Evolutionary conservation across 1,140 invertebrate species (phyloP).

Genomic region (Oryctes rhinoceros): DNA sequence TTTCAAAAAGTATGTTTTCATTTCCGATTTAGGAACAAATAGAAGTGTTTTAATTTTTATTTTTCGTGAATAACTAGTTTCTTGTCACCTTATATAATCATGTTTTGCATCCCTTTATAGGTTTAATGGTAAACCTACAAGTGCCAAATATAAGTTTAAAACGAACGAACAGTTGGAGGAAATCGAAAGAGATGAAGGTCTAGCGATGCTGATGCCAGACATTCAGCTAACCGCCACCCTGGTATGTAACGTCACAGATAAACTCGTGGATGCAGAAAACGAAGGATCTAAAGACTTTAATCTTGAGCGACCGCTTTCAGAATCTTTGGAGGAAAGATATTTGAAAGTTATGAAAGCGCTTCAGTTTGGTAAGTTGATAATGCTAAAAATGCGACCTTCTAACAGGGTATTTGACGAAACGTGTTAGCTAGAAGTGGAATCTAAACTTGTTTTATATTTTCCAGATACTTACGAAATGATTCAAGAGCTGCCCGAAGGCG

Average conservation of each 20-base stretch:
- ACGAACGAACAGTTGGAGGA: conserved; percentile 68
- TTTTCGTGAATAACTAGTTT: not conserved
- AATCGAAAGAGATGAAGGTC: conserved; percentile 84
- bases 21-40: conserved; percentile 40
- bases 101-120: conserved; percentile 48
- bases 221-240: conserved; percentile 84
- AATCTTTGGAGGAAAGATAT: conserved; percentile 77
- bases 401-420: too few species aligned
- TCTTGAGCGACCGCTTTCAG: conserved; percentile 63
- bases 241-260: conserved; percentile 73
- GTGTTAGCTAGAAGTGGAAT: not conserved
- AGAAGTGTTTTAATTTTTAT: not conserved
- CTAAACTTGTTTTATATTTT: conserved; percentile 48
- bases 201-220: conserved; percentile 87
- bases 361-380: conserved; percentile 79
- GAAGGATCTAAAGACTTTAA: conserved; percentile 53
- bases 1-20: conserved; percentile 46
- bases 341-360: conserved; percentile 85
- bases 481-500: conserved; percentile 75
- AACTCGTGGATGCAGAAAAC: conserved; percentile 54
- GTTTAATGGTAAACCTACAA: conserved; percentile 62
- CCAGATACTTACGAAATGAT: conserved; percentile 93
- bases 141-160: conserved; percentile 59
- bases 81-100: not conserved
- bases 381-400: too few species aligned